Conservation (phyloP, 1,140 invertebrate species). For the Chironomus tepperi region DNA sequence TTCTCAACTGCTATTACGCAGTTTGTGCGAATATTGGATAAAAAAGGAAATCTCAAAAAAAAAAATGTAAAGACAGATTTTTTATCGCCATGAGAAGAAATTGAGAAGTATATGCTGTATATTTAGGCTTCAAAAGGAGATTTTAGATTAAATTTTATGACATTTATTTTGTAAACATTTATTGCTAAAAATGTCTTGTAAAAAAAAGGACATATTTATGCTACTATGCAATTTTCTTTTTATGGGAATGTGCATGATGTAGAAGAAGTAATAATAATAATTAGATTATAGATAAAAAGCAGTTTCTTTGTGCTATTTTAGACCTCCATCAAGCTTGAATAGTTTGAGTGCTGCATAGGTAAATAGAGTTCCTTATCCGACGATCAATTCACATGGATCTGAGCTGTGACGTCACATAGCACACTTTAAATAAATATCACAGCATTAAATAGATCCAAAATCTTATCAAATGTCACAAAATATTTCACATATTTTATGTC, state of each 20-base stretch:
- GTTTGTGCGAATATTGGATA: not conserved
- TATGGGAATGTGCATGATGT: not conserved
- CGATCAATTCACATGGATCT: not conserved
- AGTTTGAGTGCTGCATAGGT: not conserved
- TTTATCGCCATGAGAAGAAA: not conserved
- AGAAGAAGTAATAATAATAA: not conserved
- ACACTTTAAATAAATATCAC: not conserved
- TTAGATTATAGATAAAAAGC: not conserved
- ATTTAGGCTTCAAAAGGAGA: not conserved
- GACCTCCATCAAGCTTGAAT: not conserved
- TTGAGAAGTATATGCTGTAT: not conserved
- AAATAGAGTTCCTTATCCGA: not conserved
- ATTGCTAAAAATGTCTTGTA: too few relatives aligned
- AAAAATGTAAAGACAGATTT: not conserved
- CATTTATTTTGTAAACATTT: slow-evolving; percentile 22
- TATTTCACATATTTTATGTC: not conserved
- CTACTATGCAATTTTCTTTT: not conserved
- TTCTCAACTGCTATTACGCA: not conserved
- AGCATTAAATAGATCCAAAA: not conserved
- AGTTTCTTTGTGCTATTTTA: not conserved
- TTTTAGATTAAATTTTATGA: not conserved
- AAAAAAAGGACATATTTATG: not conserved
- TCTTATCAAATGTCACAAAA: not conserved
- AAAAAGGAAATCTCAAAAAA: slow-evolving; percentile 21
- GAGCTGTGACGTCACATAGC: too few relatives aligned